Conservation (phyloP, 2,888 invertebrate species). For the Temnothorax rugatulus region DNA sequence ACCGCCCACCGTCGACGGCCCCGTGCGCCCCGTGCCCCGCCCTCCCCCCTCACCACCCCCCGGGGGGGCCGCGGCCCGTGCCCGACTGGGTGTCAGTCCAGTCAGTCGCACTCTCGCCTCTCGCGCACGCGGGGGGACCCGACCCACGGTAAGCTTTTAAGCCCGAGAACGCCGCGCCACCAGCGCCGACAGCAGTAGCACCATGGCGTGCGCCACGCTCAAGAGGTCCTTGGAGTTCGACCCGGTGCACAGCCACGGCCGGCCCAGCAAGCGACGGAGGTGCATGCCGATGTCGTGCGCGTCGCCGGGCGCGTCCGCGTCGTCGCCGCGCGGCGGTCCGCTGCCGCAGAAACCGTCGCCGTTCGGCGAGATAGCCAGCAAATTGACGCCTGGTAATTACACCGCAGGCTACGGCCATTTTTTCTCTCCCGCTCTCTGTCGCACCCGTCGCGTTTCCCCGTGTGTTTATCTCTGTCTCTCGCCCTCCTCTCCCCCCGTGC, state of each 20-base stretch:
- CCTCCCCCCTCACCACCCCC: background rate
- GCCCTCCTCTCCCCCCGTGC: conserved; percentile 5
- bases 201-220: conserved; percentile 99
- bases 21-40: background rate
- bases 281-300: conserved; percentile 94
- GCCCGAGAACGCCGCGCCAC: conserved; percentile 85
- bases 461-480: conserved; percentile 25
- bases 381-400: conserved; percentile 95
- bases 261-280: conserved; percentile 96
- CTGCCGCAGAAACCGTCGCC: conserved; percentile 89
- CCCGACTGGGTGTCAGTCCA: conserved; percentile 66
- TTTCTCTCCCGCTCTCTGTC: conserved; percentile 59
- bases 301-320: conserved; percentile 86
- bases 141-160: conserved; percentile 60
- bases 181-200: conserved; percentile 21
- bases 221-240: conserved; percentile 98
- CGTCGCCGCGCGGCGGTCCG: conserved; percentile 87
- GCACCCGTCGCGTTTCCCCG: conserved; percentile 7
- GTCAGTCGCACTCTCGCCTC: conserved; percentile 49
- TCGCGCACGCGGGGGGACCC: conserved; percentile 62
- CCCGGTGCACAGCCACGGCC: conserved; percentile 93
- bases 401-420: conserved; percentile 80
- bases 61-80: conserved; percentile 10
- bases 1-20: background rate
- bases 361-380: conserved; percentile 94